A percentile compares a stretch with the other conserved stretches of the same genome.
Evolutionary conservation across 2,888 invertebrate genomes (phyloP).

Genomic region (Rotaria magnacalcarata): DNA sequence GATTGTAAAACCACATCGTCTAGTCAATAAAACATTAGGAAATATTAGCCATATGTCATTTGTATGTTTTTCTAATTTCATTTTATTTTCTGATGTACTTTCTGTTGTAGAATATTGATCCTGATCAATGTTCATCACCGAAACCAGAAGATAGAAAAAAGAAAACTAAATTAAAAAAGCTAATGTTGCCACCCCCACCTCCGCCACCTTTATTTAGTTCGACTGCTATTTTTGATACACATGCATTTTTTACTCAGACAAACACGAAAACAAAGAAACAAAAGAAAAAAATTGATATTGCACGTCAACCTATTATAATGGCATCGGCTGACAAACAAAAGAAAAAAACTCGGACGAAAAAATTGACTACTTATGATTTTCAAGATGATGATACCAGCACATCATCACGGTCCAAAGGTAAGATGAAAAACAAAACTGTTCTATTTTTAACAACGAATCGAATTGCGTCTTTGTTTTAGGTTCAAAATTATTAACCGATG

Average conservation of each 20-base stretch:
- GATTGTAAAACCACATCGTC: slow-evolving; percentile 6
- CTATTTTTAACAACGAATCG: no score
- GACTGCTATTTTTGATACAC: neutral
- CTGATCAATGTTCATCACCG: slow-evolving; percentile 17
- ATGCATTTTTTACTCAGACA: neutral
- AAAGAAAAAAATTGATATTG: slow-evolving; percentile 20
- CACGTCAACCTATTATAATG: slow-evolving; percentile 7
- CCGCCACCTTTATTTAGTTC: neutral
- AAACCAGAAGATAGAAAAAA: neutral
- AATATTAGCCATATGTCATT: neutral
- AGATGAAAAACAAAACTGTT: no score
- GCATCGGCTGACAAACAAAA: neutral
- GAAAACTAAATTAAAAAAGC: neutral
- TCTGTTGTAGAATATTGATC: neutral
- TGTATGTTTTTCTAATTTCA: neutral
- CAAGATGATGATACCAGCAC: neutral
- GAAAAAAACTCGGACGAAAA: neutral
- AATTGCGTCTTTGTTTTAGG: neutral
- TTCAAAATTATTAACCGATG: neutral
- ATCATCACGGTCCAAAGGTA: neutral
- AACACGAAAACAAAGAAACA: neutral
- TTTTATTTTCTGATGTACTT: neutral
- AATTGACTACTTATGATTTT: neutral
- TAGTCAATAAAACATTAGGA: neutral
- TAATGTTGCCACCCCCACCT: neutral